Base-by-base conservation (phyloP, 2,888 invertebrate genomes). In the Metacarcinus magister region DNA sequence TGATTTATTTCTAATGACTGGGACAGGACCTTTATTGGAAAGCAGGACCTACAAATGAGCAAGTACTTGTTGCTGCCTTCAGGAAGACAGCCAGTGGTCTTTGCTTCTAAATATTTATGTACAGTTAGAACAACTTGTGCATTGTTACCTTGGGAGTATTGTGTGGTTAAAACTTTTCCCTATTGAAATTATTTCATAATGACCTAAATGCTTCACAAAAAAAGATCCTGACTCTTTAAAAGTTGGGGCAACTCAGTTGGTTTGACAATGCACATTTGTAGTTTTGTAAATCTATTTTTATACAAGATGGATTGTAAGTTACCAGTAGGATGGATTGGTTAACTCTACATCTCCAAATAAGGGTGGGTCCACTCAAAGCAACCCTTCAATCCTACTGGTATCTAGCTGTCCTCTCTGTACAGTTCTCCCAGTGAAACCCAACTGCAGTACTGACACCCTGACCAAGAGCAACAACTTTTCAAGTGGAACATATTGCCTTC, bases 241-340 rank as follows among this genome's bases (percentile, higher is more conserved):
- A 91, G 93, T 95, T 91, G 48, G 75, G 95, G 32, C 54, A 90
- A 87, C 93, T 43, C 93, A 95, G 92, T 91, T 96, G 96, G 95
- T 90, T 93, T 96, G 96, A 94, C 96, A 96, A 96, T 96, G 96
- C 96, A 96, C 96, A 96, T 95, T 96, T 96, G 96, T 96, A 96
- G 96, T 96, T 96, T 96, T 96, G 96, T 96, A 96, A 96, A 96
- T 96, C 96, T 96, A 96, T 96, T 96, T 96, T 96, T 96, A 96
- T 96, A 96, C 96, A 94, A 96, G 96, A 92, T 87, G 95, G 95
- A 60, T 87, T 32, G 46, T 13, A 48, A 93, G 96, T 90, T 91
- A 46, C 90, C 96, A 96, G 96, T 95, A 92, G 67, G 44, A 46
- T 46, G 54, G 89, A 67, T 16, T 92, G 95, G 89, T 93, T 96